These are phyloP conservation scores for Nannoperca australis DNA, from an alignment of 2,797 vertebrate species.

Conservation along the genomic window DNA sequence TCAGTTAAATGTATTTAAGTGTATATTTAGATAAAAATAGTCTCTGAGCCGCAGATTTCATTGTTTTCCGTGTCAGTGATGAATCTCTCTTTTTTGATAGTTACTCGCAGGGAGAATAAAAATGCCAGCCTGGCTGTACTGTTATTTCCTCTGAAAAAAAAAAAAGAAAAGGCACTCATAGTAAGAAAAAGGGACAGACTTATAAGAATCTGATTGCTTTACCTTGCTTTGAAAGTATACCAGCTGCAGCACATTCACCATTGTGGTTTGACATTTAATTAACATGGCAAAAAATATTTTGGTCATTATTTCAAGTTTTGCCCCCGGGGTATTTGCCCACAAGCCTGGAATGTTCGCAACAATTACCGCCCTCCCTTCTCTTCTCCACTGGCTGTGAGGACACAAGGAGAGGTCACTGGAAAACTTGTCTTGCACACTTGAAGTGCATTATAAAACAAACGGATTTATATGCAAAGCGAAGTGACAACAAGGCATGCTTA, in stretches of 20 bases:
- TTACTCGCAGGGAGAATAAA: constrained; percentile 71
- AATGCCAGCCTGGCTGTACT: constrained; percentile 62
- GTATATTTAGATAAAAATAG: constrained; percentile 84
- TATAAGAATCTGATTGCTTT: constrained; percentile 63
- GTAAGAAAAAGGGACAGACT: constrained; percentile 45
- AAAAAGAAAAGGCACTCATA: constrained; percentile 31
- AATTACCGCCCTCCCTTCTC: constrained; percentile 55
- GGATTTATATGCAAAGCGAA: constrained; percentile 43
- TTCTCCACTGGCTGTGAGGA: constrained; percentile 40
- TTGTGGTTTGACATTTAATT: constrained; percentile 78
- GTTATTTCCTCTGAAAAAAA: constrained; percentile 68
- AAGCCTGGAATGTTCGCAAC: constrained; percentile 71
- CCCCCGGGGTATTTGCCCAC: constrained; percentile 60
- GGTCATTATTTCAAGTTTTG: constrained; percentile 67
- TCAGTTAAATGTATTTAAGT: constrained; percentile 84
- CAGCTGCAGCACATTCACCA: constrained; percentile 64
- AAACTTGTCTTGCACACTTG: constrained; percentile 42
- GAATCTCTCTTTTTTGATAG: constrained; percentile 81
- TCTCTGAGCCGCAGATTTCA: constrained; percentile 76
- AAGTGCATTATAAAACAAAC: constrained; percentile 29
- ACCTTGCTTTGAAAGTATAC: constrained; percentile 62
- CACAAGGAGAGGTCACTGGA: constrained; percentile 46
- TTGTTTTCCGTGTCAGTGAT: constrained; percentile 85
- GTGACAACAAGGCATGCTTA: constrained; percentile 31
- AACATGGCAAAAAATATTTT: constrained; percentile 76